A percentile compares a stretch with the other conserved stretches of the same genome.
Conservation (phyloP, 2,888 invertebrate genomes). For the Ormyrus thymus region DNA sequence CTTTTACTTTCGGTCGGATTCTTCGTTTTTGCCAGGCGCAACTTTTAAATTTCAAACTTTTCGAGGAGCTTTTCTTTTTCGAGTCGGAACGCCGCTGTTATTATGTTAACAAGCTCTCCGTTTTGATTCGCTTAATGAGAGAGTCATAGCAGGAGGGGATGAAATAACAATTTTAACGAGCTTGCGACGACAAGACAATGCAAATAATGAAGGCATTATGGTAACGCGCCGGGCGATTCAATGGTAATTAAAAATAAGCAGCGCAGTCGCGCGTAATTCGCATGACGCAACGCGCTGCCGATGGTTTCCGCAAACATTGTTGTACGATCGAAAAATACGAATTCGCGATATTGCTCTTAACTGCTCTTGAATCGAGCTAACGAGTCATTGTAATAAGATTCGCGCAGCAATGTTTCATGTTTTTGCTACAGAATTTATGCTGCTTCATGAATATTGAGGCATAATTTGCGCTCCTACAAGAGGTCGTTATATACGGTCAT, state of each 20-base stretch:
- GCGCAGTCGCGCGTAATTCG: not conserved
- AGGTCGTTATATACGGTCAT: no score
- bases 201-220: slow-evolving; percentile 4
- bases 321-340: not conserved
- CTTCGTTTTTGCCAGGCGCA: not conserved
- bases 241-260: not conserved
- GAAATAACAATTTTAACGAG: not conserved
- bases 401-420: no score
- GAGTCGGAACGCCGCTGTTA: not conserved
- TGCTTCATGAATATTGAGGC: no score
- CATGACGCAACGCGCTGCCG: no score
- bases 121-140: not conserved
- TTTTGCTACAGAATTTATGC: no score
- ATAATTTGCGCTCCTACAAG: no score
- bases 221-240: not conserved
- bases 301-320: slow-evolving; percentile 13
- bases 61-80: not conserved
- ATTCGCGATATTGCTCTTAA: not conserved
- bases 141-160: not conserved
- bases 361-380: no score
- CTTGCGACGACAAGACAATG: not conserved
- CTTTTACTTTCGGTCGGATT: not conserved
- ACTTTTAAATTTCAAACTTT: not conserved
- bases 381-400: no score
- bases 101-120: not conserved